Evolutionary conservation across 2,888 invertebrate species (phyloP), one percentile per base, ranked within the genome.

Genomic region (Heteropelma amictum): DNA sequence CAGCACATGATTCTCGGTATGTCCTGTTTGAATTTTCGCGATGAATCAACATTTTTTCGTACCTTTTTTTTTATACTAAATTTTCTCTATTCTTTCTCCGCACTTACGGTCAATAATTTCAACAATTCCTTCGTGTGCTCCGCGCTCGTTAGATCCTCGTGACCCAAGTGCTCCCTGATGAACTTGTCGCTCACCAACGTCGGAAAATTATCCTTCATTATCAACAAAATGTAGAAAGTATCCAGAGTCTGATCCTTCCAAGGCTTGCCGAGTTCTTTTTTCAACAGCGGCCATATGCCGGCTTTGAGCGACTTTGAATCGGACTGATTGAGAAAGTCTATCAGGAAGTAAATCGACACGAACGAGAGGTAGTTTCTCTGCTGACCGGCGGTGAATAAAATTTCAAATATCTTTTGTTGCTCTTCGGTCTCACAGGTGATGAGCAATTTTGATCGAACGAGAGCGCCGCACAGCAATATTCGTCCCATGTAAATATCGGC

Each of bases 401-500:
- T 84, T 74, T 90, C 87, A 3, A 91, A 77, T 21, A 92, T 83
- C 82, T 90, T 87, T 54, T 86, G 86, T 72, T 91, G 89, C 23
- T 92, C 91, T 54, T 93, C 92, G 23, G 80, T 81, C 0, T 90
- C 87, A 77, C 90, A 90, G 78, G 90, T 90, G 1, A 89, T 78
- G 80, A 94, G 91, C 56, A 92, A 88, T 17, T 92, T 92, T 0
- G 95, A 93, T 56, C 93, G 91, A 72, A 95, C 91, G 30, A 95
- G 84, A 2, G 95, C 93, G 19, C 94, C 94, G 84, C 93, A 94
- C 0, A 92, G 91, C 80, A 95, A 89, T 75, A 95, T 93, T 83
- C 93, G 93, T 0, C 95, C 95, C 19, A 93, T 91, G 30, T 92
- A 91, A 53, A 94, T 92, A 90, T 95, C 94, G 35, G 93, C 94